A percentile compares a stretch with the other conserved stretches of the same genome.
Evolutionary conservation across 2,113 vertebrate genomes (phyloP).

Genomic region (Ibidorhyncha struthersii): DNA sequence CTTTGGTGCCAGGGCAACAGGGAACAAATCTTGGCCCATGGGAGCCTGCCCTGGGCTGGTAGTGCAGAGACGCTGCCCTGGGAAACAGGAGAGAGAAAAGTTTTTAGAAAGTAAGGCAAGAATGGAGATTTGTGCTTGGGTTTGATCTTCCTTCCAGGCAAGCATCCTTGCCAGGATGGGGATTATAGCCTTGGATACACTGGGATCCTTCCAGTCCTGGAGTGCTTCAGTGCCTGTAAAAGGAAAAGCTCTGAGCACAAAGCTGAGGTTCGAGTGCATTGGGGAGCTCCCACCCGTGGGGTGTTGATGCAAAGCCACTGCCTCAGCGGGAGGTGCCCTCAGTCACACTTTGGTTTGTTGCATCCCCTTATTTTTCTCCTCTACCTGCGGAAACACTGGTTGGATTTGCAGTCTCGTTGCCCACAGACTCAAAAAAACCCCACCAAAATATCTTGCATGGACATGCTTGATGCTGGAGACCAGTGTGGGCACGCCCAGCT

Average conservation of each 20-base stretch:
- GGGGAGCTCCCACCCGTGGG: neutral
- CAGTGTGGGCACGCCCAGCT: rapidly evolving
- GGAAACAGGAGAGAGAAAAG: neutral
- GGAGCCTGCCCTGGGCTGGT: neutral
- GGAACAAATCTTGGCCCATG: neutral
- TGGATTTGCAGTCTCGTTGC: neutral
- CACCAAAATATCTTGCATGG: neutral
- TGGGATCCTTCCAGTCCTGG: neutral
- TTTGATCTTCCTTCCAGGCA: constrained; percentile 24
- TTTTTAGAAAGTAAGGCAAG: neutral
- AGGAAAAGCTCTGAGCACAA: neutral
- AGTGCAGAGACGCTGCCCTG: neutral
- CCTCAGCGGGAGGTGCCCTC: neutral
- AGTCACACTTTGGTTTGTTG: neutral
- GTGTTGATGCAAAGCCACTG: neutral
- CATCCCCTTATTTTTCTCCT: neutral
- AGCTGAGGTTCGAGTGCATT: neutral
- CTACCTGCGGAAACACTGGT: neutral
- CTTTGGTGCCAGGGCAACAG: neutral
- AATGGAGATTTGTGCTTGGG: neutral
- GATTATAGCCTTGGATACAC: constrained; percentile 12
- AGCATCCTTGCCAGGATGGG: neutral
- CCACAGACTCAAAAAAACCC: neutral
- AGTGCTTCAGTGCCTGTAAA: neutral
- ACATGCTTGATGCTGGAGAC: neutral